Evolutionary conservation across 2,797 vertebrate species (phyloP), one percentile per base, ranked within the genome.

Genomic region (Novumbra hubbsi): DNA sequence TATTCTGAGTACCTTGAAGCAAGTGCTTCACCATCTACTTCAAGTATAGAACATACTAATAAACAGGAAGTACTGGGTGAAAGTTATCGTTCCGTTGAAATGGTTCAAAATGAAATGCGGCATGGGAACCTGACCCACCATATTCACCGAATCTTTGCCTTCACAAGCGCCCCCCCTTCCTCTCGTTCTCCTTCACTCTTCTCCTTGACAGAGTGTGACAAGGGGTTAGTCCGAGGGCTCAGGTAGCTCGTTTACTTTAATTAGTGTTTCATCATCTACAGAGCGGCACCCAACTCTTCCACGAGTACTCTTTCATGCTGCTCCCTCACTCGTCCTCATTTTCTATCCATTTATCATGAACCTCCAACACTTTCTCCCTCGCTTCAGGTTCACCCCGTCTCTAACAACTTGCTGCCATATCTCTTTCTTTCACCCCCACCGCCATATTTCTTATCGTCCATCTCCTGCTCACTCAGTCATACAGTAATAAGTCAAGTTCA

Each of bases 241-340:
- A 92, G 90, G 89, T 90, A 92, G 85, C 92, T 93, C 87, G 86
- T 94, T 92, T 91, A 91, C 88, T 92, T 90, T 92, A 93, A 92
- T 93, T 91, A 93, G 91, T 85, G 88, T 91, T 92, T 93, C 92
- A 92, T 92, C 92, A 91, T 84, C 70, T 87, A 88, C 84, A 80
- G 85, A 86, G 89, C 84, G 73, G 85, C 87, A 84, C 88, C 85
- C 62, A 49, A 68, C 65, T 52, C 75, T 78, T 81, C 65, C 30
- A 34, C 65, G 32, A 28, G 67, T 76, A 82, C 83, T 85, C 83
- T 84, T 91, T 91, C 85, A 88, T 85, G 87, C 83, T 81, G 85
- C 88, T 87, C 70, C 76, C 79, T 90, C 86, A 87, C 86, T 90
- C 82, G 83, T 87, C 83, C 86, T 76, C 74, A 77, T 83, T 89